These are phyloP conservation scores for Drosophila carrolli DNA, from an alignment of 1,140 invertebrate species.

Conservation along the genomic window DNA sequence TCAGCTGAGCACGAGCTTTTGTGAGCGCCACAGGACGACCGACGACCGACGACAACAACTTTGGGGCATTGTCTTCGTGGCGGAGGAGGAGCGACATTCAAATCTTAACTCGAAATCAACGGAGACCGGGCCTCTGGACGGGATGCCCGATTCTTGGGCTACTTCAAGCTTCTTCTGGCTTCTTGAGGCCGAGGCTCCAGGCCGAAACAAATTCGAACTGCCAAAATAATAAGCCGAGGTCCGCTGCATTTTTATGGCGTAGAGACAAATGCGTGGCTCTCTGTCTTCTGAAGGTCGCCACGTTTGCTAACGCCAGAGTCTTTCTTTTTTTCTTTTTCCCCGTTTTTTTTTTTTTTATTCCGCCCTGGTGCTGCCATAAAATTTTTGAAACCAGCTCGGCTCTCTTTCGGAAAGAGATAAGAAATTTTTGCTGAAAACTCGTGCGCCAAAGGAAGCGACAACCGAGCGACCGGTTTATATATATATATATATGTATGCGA, in stretches of 20 bases:
- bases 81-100: slow-evolving; percentile 67
- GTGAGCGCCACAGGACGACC: slow-evolving; percentile 51
- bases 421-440: slow-evolving; percentile 83
- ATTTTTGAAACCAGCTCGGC: slow-evolving; percentile 61
- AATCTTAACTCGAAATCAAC: slow-evolving; percentile 84
- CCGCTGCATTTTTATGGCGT: slow-evolving; percentile 40
- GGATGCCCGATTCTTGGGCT: slow-evolving; percentile 1
- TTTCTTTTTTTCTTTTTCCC: background rate
- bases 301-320: slow-evolving; percentile 29
- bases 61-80: slow-evolving; percentile 65
- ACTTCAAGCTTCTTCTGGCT: background rate
- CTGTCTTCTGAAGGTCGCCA: slow-evolving; percentile 28
- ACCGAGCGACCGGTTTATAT: slow-evolving; percentile 32
- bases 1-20: slow-evolving; percentile 59
- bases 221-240: slow-evolving; percentile 76
- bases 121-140: slow-evolving; percentile 3
- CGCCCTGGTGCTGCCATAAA: slow-evolving; percentile 64
- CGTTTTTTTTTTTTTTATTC: background rate
- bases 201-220: slow-evolving; percentile 81
- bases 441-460: slow-evolving; percentile 69
- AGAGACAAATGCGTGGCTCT: slow-evolving; percentile 32
- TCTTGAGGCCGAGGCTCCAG: slow-evolving; percentile 28
- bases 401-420: slow-evolving; percentile 53
- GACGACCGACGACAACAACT: slow-evolving; percentile 24
- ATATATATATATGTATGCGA: background rate